phyloP scores from a whole-genome alignment of 2,888 invertebrate species.

The Empis stercorea region DNA sequence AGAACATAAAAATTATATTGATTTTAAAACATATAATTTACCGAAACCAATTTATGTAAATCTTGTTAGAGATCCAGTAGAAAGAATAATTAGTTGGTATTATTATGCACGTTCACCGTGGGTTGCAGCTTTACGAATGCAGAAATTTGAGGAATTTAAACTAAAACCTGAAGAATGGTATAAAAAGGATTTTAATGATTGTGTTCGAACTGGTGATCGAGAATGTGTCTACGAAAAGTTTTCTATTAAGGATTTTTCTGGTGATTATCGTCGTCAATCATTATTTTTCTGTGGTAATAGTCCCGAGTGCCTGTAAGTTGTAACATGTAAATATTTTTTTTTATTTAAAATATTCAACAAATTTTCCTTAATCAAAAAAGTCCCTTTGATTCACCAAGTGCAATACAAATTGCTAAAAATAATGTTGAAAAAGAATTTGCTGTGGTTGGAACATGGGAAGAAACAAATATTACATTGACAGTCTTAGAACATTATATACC shows the following conservation, averaged over 20 bases:
- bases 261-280: constrained; percentile 70
- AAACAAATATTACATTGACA: constrained; percentile 68
- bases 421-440: constrained; percentile 76
- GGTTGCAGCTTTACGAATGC: constrained; percentile 75
- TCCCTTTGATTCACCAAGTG: constrained; percentile 70
- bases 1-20: constrained; percentile 76
- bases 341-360: background rate
- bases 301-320: constrained; percentile 60
- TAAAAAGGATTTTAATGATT: constrained; percentile 62
- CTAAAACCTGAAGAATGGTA: constrained; percentile 26
- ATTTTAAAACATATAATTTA: constrained; percentile 65
- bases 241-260: constrained; percentile 62
- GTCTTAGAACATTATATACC: constrained; percentile 77
- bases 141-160: constrained; percentile 61
- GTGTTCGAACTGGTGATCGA: constrained; percentile 65
- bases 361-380: constrained; percentile 32
- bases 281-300: constrained; percentile 83
- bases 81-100: constrained; percentile 81
- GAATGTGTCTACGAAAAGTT: constrained; percentile 70
- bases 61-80: constrained; percentile 76
- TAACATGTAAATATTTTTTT: background rate
- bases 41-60: constrained; percentile 78
- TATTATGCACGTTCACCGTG: constrained; percentile 77
- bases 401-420: constrained; percentile 67
- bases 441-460: constrained; percentile 78